Evolutionary conservation across 2,888 invertebrate genomes (phyloP).

Genomic region (Hybos culiciformis): DNA sequence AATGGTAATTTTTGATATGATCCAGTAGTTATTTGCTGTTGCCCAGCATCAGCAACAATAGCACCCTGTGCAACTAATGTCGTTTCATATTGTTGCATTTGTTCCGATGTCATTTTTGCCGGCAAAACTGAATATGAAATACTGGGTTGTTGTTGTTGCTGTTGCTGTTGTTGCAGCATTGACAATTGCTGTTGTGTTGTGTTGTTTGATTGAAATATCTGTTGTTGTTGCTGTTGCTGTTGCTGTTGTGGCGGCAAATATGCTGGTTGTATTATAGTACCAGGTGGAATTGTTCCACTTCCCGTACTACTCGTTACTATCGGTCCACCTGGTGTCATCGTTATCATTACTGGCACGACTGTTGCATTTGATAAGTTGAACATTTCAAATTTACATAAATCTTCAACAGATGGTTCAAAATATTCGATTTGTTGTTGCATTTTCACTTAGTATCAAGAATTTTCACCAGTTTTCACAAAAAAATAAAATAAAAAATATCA

Average conservation of each 20-base stretch:
- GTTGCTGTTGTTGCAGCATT: neutral
- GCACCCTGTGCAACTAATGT: neutral
- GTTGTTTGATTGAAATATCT: neutral
- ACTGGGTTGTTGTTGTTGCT: neutral
- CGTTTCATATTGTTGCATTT: neutral
- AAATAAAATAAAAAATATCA: too few relatives aligned
- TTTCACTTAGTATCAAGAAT: constrained; percentile 3
- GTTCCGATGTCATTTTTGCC: neutral
- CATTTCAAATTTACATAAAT: constrained; percentile 33
- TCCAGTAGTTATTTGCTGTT: too few relatives aligned
- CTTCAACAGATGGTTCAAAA: constrained; percentile 21
- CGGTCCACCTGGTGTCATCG: constrained; percentile 25
- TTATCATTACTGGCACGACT: constrained; percentile 33
- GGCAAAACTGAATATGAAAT: too few relatives aligned
- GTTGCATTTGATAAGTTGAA: constrained; percentile 20
- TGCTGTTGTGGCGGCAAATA: constrained; percentile 7
- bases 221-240: constrained; percentile 8
- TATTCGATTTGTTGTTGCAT: constrained; percentile 25
- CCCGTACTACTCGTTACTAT: constrained; percentile 15
- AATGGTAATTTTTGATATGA: neutral
- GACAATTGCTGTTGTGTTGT: neutral
- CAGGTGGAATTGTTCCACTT: neutral
- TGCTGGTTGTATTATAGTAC: constrained; percentile 11
- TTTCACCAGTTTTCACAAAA: too few relatives aligned
- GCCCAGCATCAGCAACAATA: neutral